Evolutionary conservation across 2,797 vertebrate genomes (phyloP).

Genomic region (Hypotaenidia philippensis): DNA sequence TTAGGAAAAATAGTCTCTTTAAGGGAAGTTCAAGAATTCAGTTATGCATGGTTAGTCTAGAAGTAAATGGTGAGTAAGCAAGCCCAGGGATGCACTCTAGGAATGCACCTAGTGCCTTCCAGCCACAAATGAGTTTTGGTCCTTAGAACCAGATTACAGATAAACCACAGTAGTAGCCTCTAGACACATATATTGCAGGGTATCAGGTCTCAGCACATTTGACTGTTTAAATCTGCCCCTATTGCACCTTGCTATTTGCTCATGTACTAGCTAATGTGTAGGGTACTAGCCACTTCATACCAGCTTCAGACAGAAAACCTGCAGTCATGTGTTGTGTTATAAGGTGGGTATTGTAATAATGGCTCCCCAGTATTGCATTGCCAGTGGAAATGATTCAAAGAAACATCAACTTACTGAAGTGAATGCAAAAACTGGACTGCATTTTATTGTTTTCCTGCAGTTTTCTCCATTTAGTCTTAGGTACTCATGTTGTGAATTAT

Average conservation of each 20-base stretch:
- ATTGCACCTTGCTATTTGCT: neutral
- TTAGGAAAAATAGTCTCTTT: neutral
- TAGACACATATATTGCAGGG: neutral
- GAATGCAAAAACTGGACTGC: neutral
- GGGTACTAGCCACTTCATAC: neutral
- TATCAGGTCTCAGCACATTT: neutral
- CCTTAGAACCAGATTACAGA: neutral
- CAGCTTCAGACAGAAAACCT: neutral
- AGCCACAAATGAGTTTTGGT: neutral
- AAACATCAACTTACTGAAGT: neutral
- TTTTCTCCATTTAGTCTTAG: neutral
- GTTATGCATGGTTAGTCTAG: neutral
- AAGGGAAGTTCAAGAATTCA: neutral
- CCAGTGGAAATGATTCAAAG: neutral
- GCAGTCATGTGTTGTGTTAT: neutral
- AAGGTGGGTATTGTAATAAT: neutral
- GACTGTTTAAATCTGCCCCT: neutral
- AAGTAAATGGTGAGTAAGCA: neutral
- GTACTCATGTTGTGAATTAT: neutral
- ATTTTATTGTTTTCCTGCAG: neutral
- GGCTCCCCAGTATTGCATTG: neutral
- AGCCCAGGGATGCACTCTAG: neutral
- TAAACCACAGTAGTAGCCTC: neutral
- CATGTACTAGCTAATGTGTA: neutral
- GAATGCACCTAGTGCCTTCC: neutral